phyloP scores from a whole-genome alignment of 2,797 vertebrate genomes.

The Delichon dasypus region DNA sequence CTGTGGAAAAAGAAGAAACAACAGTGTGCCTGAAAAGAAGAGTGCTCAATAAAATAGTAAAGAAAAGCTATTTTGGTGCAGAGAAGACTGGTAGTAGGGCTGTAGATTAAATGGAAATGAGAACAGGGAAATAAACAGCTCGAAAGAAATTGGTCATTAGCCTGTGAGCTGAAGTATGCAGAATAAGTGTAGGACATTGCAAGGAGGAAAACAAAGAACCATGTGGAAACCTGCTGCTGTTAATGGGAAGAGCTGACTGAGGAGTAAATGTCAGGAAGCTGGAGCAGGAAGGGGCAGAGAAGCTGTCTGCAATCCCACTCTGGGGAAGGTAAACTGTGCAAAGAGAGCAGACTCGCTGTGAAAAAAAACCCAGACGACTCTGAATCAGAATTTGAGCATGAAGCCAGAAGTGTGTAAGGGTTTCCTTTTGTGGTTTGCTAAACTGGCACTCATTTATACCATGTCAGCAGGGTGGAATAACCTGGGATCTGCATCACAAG shows the following conservation, averaged over 20 bases:
- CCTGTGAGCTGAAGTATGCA: not conserved
- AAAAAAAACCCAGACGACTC: not conserved
- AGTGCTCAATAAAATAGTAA: not conserved
- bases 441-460: not conserved
- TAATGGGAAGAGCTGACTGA: not conserved
- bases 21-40: not conserved
- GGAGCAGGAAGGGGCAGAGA: not conserved
- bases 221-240: not conserved
- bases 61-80: constrained; percentile 10
- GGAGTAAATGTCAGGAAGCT: not conserved
- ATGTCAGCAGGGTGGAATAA: not conserved
- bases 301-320: not conserved
- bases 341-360: not conserved
- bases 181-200: not conserved
- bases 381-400: not conserved
- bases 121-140: constrained; percentile 9
- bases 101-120: not conserved
- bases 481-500: not conserved
- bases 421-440: not conserved
- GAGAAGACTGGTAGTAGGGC: not conserved
- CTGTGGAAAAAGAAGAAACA: not conserved
- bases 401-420: not conserved
- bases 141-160: constrained; percentile 9
- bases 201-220: not conserved
- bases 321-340: not conserved